These are phyloP conservation scores for Papilio aristodemus DNA, from an alignment of 1,140 invertebrate genomes.

Conservation along the genomic window DNA sequence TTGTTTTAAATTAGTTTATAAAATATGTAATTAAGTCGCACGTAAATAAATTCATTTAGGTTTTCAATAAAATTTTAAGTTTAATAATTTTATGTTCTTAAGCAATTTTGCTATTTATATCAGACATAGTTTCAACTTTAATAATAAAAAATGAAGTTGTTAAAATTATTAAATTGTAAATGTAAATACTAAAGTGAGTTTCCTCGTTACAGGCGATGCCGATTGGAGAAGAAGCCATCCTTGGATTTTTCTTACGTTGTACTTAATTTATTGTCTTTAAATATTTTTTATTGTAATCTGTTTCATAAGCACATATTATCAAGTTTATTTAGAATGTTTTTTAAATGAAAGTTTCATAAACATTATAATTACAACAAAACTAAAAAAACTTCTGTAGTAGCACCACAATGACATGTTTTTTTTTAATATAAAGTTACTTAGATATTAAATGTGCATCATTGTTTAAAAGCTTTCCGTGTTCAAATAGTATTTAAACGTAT, in stretches of 20 bases:
- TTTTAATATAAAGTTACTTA: not conserved
- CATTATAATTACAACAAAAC: not conserved
- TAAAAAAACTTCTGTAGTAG: not conserved
- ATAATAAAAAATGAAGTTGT: no score
- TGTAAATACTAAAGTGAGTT: not conserved
- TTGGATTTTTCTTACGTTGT: constrained; percentile 44
- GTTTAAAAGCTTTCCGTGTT: constrained; percentile 3
- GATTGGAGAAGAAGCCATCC: constrained; percentile 58
- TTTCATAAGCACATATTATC: not conserved
- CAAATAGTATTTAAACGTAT: not conserved
- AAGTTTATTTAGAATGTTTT: no score
- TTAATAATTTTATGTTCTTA: no score
- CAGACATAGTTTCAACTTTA: no score
- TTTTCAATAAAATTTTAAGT: no score
- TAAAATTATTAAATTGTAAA: no score
- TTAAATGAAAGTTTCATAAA: not conserved
- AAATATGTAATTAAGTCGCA: no score
- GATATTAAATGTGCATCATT: constrained; percentile 1
- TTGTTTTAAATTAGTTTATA: no score
- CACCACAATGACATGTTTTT: not conserved
- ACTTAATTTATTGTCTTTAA: constrained; percentile 33
- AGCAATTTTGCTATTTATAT: no score
- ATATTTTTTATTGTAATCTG: not conserved
- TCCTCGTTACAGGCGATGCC: constrained; percentile 57
- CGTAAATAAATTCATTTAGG: no score